Conservation (phyloP, 2,113 vertebrate species). For the Zosterops lateralis region DNA sequence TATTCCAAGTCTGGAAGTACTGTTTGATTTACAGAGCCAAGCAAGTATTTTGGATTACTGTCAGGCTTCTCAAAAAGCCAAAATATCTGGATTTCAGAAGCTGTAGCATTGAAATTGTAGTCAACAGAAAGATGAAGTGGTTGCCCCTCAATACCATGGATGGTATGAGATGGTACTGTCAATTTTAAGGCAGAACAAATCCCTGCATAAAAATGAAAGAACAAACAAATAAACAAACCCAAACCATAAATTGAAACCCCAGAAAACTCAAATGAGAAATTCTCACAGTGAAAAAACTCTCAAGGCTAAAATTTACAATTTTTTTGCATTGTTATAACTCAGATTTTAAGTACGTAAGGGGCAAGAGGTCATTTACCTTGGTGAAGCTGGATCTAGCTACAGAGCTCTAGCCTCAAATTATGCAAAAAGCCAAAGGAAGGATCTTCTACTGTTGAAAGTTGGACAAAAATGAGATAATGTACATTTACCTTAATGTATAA, state of each 20-base stretch:
- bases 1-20: conserved; percentile 80
- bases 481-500: background rate
- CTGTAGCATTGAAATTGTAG: conserved; percentile 71
- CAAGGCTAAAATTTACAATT: background rate
- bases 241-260: background rate
- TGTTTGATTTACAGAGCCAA: conserved; percentile 73
- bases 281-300: background rate
- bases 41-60: conserved; percentile 69
- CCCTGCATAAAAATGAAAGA: conserved; percentile 52
- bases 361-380: background rate
- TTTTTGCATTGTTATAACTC: background rate
- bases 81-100: conserved; percentile 79
- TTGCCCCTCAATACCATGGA: conserved; percentile 76
- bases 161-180: conserved; percentile 67
- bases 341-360: background rate
- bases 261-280: background rate
- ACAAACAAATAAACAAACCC: background rate
- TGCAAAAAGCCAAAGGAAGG: background rate
- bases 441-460: background rate
- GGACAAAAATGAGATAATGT: background rate
- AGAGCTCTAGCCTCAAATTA: background rate
- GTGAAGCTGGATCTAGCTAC: background rate
- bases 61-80: conserved; percentile 77
- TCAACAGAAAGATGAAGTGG: conserved; percentile 74
- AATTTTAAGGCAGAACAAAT: conserved; percentile 73